Evolutionary conservation across 2,113 vertebrate genomes (phyloP).

Genomic region (Cyprichromis sp.): DNA sequence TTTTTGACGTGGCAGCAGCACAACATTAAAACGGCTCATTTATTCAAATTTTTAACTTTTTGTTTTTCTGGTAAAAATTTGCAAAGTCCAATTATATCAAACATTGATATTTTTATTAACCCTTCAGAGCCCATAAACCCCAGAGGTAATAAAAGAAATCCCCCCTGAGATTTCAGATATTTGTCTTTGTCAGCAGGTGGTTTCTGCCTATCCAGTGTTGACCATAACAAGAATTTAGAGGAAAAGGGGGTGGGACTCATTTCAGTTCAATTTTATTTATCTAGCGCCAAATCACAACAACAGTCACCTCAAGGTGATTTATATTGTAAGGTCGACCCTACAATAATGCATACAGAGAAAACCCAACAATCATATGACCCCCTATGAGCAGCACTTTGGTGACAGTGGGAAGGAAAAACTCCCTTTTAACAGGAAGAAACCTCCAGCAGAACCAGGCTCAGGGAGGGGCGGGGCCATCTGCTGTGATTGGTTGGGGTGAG

Average conservation of each 20-base stretch:
- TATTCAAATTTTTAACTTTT: not conserved
- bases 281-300: not conserved
- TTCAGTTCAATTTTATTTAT: not conserved
- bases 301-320: fast-evolving
- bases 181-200: not conserved
- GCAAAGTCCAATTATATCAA: not conserved
- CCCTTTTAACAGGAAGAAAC: not conserved
- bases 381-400: not conserved
- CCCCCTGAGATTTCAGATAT: not conserved
- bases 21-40: not conserved
- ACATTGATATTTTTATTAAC: not conserved
- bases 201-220: not conserved
- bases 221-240: not conserved
- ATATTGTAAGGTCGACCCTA: fast-evolving
- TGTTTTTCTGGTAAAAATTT: not conserved
- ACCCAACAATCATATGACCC: not conserved
- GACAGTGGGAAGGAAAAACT: not conserved
- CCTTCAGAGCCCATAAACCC: not conserved
- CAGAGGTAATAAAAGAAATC: not conserved
- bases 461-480: not conserved
- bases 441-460: not conserved
- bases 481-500: not conserved
- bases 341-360: fast-evolving
- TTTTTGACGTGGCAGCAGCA: not conserved
- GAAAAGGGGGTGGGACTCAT: not conserved